phyloP scores from a whole-genome alignment of 2,888 invertebrate species.

The Euproctis similis region DNA sequence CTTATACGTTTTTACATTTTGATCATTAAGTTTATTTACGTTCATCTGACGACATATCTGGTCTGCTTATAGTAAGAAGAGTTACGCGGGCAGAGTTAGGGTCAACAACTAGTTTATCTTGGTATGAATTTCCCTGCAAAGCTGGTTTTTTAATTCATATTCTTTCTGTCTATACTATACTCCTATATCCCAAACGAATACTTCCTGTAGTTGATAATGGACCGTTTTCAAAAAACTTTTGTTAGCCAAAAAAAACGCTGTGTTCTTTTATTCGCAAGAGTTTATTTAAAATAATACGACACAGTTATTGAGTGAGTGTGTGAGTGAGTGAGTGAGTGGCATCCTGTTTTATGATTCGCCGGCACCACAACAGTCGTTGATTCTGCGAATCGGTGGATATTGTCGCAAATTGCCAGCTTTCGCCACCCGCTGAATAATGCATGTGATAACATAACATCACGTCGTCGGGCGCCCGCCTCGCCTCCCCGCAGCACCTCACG shows the following conservation, averaged over 20 bases:
- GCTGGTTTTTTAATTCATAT: no score
- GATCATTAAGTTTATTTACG: no score
- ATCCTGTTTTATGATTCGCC: slow-evolving; percentile 67
- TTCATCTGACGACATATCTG: no score
- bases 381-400: slow-evolving; percentile 73
- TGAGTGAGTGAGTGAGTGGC: slow-evolving; percentile 67
- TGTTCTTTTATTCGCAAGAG: slow-evolving; percentile 27
- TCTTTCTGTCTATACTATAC: no score
- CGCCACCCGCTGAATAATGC: slow-evolving; percentile 73
- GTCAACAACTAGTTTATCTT: no score
- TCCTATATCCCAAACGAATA: no score
- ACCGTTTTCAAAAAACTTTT: slow-evolving; percentile 19
- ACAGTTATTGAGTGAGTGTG: slow-evolving; percentile 64
- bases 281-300: slow-evolving; percentile 65
- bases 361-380: slow-evolving; percentile 61
- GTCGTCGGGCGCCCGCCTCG: slow-evolving; percentile 42
- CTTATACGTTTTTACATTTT: no score
- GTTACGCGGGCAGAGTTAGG: no score
- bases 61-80: no score
- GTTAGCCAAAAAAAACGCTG: no score
- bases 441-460: slow-evolving; percentile 73
- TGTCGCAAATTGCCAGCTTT: slow-evolving; percentile 76
- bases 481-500: slow-evolving; percentile 25
- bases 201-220: slow-evolving; percentile 19
- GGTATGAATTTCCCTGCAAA: no score